Evolutionary conservation across 2,797 vertebrate genomes (phyloP).

Genomic region (Periparus ater): DNA sequence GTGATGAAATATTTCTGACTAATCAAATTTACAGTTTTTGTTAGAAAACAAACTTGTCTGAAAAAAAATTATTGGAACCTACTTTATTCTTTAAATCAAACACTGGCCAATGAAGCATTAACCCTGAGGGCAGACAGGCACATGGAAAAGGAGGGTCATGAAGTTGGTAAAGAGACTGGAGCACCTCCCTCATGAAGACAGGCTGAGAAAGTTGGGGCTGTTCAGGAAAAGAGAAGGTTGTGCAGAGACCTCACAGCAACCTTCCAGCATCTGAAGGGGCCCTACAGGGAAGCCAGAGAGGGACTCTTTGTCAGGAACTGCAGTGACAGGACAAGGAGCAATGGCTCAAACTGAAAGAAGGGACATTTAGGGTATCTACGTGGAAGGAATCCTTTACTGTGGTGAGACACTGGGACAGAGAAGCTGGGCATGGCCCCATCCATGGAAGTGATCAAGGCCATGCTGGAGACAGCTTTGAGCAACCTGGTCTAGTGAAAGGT

Average conservation of each 20-base stretch:
- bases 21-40: not conserved
- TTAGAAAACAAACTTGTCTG: not conserved
- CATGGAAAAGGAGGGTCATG: not conserved
- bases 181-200: not conserved
- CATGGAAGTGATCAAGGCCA: not conserved
- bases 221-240: not conserved
- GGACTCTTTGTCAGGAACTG: not conserved
- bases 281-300: not conserved
- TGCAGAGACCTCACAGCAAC: not conserved
- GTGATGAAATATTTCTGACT: not conserved
- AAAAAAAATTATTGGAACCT: not conserved
- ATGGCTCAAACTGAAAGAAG: not conserved
- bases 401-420: not conserved
- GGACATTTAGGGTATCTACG: not conserved
- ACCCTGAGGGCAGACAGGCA: not conserved
- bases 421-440: not conserved
- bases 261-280: not conserved
- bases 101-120: not conserved
- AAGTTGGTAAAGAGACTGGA: not conserved
- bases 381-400: not conserved
- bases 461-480: not conserved
- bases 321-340: not conserved
- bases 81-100: not conserved
- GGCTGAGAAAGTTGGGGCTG: not conserved
- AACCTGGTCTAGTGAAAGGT: not conserved